A percentile compares a stretch with the other conserved stretches of the same genome.
These are phyloP conservation scores for Poecilobothrus nobilitatus DNA, from an alignment of 2,888 invertebrate genomes.

Conservation along the genomic window DNA sequence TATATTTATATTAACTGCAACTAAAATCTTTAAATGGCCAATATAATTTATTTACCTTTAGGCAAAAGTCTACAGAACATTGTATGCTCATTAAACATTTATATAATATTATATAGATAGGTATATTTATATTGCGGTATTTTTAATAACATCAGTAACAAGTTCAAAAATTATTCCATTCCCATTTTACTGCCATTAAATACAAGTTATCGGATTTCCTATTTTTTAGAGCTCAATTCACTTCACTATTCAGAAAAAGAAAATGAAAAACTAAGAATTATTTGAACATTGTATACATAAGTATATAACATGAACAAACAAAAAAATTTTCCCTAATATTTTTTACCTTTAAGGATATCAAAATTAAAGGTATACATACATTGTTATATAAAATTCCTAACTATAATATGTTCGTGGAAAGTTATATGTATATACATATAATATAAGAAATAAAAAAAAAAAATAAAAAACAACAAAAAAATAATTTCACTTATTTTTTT, in stretches of 20 bases:
- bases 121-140: neutral
- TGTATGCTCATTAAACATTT: neutral
- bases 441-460: too few species aligned
- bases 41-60: too few species aligned
- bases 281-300: neutral
- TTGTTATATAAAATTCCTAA: neutral
- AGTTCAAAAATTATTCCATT: neutral
- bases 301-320: too few species aligned
- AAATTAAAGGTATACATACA: neutral
- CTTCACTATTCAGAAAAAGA: neutral
- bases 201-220: neutral
- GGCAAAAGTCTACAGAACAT: too few species aligned
- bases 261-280: neutral
- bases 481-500: too few species aligned
- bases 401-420: neutral
- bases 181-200: neutral
- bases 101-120: too few species aligned
- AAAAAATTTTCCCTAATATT: too few species aligned
- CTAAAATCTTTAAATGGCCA: too few species aligned
- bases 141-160: neutral
- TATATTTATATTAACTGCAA: too few species aligned
- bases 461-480: too few species aligned
- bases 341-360: neutral
- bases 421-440: too few species aligned
- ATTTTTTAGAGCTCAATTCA: neutral